phyloP scores from a whole-genome alignment of 2,888 invertebrate species.

The Netelia melanura region DNA sequence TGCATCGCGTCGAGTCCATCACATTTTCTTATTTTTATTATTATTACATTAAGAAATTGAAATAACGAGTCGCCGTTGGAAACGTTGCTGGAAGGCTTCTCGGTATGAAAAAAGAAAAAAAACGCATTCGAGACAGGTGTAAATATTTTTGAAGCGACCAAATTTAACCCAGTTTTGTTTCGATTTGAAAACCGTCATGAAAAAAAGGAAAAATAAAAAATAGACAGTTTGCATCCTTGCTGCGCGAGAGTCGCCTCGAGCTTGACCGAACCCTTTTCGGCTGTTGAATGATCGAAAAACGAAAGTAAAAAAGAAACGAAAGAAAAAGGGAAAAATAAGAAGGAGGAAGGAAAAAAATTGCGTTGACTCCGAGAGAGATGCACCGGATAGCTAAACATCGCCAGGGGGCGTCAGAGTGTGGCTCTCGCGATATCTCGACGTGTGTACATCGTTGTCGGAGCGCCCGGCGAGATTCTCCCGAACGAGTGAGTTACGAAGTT shows the following conservation, averaged over 20 bases:
- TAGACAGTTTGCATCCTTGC: constrained; percentile 1
- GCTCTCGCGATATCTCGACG: constrained; percentile 60
- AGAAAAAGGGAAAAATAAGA: constrained; percentile 19
- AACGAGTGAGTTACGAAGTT: constrained; percentile 71
- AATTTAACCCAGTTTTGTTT: constrained; percentile 41
- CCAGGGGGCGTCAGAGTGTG: constrained; percentile 59
- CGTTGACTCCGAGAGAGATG: constrained; percentile 64
- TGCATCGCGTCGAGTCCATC: constrained; percentile 16
- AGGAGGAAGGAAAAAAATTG: constrained; percentile 27
- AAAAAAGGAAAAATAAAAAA: constrained; percentile 19
- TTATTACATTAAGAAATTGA: no score
- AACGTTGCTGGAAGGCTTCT: no score
- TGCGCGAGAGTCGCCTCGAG: constrained; percentile 17
- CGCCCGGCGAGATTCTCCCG: constrained; percentile 41
- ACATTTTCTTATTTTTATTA: background rate
- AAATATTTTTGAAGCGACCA: background rate
- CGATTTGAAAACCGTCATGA: background rate
- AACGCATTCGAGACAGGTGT: background rate
- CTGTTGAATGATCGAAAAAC: constrained; percentile 52
- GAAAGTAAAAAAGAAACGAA: constrained; percentile 26
- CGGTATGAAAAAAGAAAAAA: no score
- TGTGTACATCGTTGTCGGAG: constrained; percentile 51
- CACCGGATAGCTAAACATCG: constrained; percentile 69
- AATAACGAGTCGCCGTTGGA: no score
- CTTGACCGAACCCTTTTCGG: constrained; percentile 34